phyloP scores from a whole-genome alignment of 2,797 vertebrate species.

The Sebastes matsubarae region DNA sequence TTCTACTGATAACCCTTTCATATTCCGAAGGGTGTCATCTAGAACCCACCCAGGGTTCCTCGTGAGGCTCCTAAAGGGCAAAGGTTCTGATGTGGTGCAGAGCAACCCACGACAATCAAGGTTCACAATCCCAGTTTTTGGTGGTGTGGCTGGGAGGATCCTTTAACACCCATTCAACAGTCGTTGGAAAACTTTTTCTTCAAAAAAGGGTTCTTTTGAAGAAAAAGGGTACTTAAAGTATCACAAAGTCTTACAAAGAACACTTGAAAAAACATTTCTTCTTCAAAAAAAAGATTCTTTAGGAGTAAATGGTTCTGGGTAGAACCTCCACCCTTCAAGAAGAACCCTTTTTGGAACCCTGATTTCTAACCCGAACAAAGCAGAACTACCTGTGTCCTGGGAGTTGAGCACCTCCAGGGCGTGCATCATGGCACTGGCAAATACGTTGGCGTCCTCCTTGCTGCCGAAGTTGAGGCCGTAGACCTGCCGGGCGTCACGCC shows the following conservation, averaged over 20 bases:
- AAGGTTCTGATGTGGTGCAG: neutral
- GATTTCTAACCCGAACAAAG: neutral
- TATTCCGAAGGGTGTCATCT: neutral
- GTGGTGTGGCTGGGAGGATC: neutral
- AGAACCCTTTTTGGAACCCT: neutral
- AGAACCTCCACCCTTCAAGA: neutral
- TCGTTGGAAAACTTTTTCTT: neutral
- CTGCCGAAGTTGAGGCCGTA: conserved; percentile 99
- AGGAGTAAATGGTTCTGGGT: neutral
- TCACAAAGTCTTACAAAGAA: neutral
- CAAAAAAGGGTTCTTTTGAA: neutral
- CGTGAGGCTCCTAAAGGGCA: neutral
- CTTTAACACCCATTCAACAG: neutral
- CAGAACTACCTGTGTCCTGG: conserved; percentile 90
- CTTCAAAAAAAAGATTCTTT: neutral
- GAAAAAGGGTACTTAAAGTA: neutral
- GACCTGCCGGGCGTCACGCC: conserved; percentile 97
- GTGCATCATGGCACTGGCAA: conserved; percentile 99
- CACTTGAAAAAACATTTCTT: neutral
- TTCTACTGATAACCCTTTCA: neutral
- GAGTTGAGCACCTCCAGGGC: conserved; percentile 99
- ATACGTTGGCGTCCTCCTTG: conserved; percentile 99
- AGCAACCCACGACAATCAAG: neutral
- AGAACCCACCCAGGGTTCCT: neutral
- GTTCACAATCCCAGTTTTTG: neutral